Percentiles rank a stretch among this genome's conserved stretches.
These are phyloP conservation scores for Samia ricini DNA, from an alignment of 1,140 invertebrate genomes.

Conservation along the genomic window DNA sequence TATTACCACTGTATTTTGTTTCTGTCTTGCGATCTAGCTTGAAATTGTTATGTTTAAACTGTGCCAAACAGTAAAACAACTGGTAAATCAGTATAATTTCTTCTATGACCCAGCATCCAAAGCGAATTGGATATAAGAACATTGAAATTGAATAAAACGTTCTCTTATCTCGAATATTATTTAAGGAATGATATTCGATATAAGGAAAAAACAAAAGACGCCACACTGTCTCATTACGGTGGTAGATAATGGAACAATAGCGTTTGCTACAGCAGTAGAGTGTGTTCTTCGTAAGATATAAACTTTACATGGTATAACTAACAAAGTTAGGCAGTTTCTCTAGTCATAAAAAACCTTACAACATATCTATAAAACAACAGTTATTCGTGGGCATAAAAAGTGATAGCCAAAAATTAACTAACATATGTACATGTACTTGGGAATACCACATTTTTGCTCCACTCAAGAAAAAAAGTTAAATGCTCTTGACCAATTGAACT, in stretches of 20 bases:
- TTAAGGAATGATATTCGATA: not conserved
- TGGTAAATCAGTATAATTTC: not conserved
- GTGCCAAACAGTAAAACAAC: not conserved
- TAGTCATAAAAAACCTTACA: not conserved
- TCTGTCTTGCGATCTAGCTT: not conserved
- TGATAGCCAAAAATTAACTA: not conserved
- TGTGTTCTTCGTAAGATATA: not conserved
- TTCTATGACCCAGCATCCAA: not conserved
- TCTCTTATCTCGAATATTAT: not conserved
- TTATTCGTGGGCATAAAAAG: not conserved
- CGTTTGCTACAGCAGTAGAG: not conserved
- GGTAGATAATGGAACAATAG: not conserved
- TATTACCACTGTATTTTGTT: too few relatives aligned
- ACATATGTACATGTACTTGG: not conserved
- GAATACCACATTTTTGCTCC: too few relatives aligned
- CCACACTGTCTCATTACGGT: slow-evolving; percentile 6
- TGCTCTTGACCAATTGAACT: too few relatives aligned
- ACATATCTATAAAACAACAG: not conserved
- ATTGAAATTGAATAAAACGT: not conserved
- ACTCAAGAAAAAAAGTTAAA: too few relatives aligned
- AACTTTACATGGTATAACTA: not conserved
- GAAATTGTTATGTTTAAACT: not conserved
- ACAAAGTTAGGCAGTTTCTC: not conserved
- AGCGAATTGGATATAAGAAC: not conserved
- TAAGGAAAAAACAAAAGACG: slow-evolving; percentile 9